Evolutionary conservation across 2,113 vertebrate genomes (phyloP), one percentile per base, ranked within the genome.

Genomic region (Solea solea): DNA sequence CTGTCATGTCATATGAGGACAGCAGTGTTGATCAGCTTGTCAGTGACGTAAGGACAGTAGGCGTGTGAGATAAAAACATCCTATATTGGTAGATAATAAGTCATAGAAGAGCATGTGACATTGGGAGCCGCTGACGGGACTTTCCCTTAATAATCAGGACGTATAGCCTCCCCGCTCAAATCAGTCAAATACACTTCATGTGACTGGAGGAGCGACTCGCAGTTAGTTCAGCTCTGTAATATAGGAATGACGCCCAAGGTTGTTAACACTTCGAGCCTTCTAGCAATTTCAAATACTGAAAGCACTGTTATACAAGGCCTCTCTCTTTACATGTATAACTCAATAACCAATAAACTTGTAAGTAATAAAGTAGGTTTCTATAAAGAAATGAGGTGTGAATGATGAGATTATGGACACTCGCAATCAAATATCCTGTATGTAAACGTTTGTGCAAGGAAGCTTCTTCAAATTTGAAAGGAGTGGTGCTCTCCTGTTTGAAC

Each of bases 51-150:
- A 75, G 59, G 50, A 66, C 62, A n/a, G 64, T 13, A 28, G 25
- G 15, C 39, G 57, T 44, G 46, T 56, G 61, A 71, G 79, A 64
- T 61, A 61, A 77, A 15, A 54, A 60, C 50, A 7, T 44, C 62
- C 8, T 21, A 44, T 57, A 50, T n/a, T 11, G 16, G 9, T 14
- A 3, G 40, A 42, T 21, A 40, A n/a, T 5, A 10, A 67, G n/a
- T 11, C n/a, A 71, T 53, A 41, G 0, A 8, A 52, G 44, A 34
- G 46, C 5, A 14, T 49, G 51, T 45, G 25, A 25, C 9, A 12
- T 9, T 42, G 44, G 11, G 27, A 55, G 42, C 27, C 10, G 9
- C n/a, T 9, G 12, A 25, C 28, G 58, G 58, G 12, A 5, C 14
- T 39, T n/a, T 55, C 40, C 54, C 41, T n/a, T 56, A 9, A 69